A percentile compares a stretch with the other conserved stretches of the same genome.
Evolutionary conservation across 1,140 invertebrate species (phyloP).

Genomic region (Drosophila lacertosa): DNA sequence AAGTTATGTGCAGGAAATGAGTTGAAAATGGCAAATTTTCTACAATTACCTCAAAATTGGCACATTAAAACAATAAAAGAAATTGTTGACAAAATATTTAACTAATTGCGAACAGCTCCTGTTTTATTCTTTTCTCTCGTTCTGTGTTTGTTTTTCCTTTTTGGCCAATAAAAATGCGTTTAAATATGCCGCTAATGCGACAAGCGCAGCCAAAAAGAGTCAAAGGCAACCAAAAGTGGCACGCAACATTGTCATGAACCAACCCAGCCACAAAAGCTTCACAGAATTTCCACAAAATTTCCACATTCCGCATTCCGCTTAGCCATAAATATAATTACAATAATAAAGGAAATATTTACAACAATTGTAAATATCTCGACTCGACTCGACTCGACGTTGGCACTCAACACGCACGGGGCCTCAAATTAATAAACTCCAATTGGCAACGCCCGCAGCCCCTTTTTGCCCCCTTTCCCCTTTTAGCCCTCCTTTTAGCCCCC

Average conservation of each 20-base stretch:
- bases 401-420: conserved; percentile 69
- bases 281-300: conserved; percentile 22
- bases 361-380: conserved; percentile 77
- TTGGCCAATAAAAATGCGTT: conserved; percentile 59
- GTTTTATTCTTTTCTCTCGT: no score
- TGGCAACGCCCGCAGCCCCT: conserved; percentile 49
- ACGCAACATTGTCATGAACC: conserved; percentile 65
- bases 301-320: conserved; percentile 22
- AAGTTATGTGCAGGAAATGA: neutral
- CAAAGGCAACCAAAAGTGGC: conserved; percentile 30
- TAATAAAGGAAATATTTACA: conserved; percentile 82
- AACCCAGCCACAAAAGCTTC: neutral
- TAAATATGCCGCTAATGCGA: conserved; percentile 71
- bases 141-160: neutral
- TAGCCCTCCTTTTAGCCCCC: conserved; percentile 2
- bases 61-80: conserved; percentile 30
- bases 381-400: conserved; percentile 43
- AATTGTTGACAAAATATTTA: conserved; percentile 32
- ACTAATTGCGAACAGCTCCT: no score
- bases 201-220: conserved; percentile 36
- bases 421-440: conserved; percentile 79
- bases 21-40: conserved; percentile 20
- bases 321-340: conserved; percentile 79
- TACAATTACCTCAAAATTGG: conserved; percentile 26
- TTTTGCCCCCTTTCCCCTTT: neutral